A percentile compares a stretch with the other conserved stretches of the same genome.
Evolutionary conservation across 2,113 vertebrate species (phyloP).

Genomic region (Blennius ocellaris): DNA sequence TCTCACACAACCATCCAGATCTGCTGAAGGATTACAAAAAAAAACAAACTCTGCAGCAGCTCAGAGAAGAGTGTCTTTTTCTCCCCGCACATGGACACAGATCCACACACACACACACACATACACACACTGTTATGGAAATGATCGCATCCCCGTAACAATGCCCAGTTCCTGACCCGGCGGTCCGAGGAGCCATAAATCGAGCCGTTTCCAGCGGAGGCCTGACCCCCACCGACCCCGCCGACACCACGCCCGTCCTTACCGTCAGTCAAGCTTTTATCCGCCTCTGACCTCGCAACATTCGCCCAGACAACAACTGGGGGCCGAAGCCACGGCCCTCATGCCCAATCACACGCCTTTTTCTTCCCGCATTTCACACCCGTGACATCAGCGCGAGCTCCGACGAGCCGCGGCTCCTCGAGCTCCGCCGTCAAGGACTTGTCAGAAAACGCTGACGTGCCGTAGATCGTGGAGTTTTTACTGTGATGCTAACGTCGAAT

Average conservation of each 20-base stretch:
- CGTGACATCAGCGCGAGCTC: constrained; percentile 58
- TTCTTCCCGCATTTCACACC: constrained; percentile 48
- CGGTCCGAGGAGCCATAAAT: constrained; percentile 69
- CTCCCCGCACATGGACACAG: constrained; percentile 53
- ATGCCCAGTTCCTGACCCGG: constrained; percentile 73
- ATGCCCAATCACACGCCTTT: constrained; percentile 57
- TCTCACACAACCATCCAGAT: constrained; percentile 47
- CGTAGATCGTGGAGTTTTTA: not conserved
- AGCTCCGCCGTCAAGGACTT: not conserved
- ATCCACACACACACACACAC: constrained; percentile 22
- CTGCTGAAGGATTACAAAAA: constrained; percentile 54
- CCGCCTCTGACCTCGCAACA: constrained; percentile 68
- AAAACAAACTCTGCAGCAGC: constrained; percentile 51
- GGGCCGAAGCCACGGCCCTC: constrained; percentile 45
- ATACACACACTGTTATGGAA: constrained; percentile 73
- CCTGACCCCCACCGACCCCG: constrained; percentile 71
- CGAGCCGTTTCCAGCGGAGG: constrained; percentile 53
- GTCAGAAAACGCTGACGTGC: not conserved
- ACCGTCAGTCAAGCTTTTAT: constrained; percentile 78
- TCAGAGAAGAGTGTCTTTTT: constrained; percentile 39
- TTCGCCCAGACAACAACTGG: constrained; percentile 63
- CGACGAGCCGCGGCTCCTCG: constrained; percentile 35
- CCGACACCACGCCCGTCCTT: constrained; percentile 76
- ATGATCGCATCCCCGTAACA: constrained; percentile 77
- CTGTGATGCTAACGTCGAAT: no score